Conservation (phyloP, 2,797 vertebrate genomes). For the Tiaroga cobitis region DNA sequence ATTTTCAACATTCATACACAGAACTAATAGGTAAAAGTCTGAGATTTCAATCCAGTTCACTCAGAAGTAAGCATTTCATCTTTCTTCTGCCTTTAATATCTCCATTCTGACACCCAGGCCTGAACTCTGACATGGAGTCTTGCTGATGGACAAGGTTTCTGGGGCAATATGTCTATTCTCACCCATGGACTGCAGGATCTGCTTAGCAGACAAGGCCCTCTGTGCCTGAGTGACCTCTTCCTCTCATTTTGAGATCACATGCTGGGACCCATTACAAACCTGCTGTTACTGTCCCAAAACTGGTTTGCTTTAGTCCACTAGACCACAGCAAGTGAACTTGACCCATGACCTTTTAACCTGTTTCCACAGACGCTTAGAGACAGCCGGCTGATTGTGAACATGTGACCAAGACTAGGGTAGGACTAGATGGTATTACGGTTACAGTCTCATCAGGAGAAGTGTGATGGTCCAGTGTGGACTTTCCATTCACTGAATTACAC, state of each 20-base stretch:
- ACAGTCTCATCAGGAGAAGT: slow-evolving; percentile 55
- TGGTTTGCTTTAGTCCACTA: slow-evolving; percentile 4
- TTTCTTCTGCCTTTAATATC: slow-evolving; percentile 30
- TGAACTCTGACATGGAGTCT: slow-evolving; percentile 28
- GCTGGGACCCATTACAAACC: slow-evolving; percentile 25
- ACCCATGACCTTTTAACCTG: slow-evolving; percentile 45
- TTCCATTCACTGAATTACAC: slow-evolving; percentile 22
- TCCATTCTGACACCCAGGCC: slow-evolving; percentile 1
- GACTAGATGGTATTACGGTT: background rate
- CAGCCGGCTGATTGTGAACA: slow-evolving; percentile 3
- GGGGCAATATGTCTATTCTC: slow-evolving; percentile 23
- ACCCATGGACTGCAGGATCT: slow-evolving; percentile 17
- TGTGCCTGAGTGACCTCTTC: slow-evolving; percentile 16
- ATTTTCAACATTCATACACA: slow-evolving; percentile 27
- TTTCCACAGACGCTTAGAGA: slow-evolving; percentile 23
- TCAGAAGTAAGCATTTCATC: slow-evolving; percentile 28
- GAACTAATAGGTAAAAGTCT: slow-evolving; percentile 59
- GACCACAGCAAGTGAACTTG: slow-evolving; percentile 29
- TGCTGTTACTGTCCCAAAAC: slow-evolving; percentile 34
- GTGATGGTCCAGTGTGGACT: slow-evolving; percentile 54
- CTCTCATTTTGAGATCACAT: slow-evolving; percentile 25
- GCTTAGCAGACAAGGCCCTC: slow-evolving; percentile 4
- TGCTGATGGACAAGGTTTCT: slow-evolving; percentile 19
- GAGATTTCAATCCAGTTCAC: slow-evolving; percentile 41
- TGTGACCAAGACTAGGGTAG: slow-evolving; percentile 47